Evolutionary conservation across 2,113 vertebrate genomes (phyloP).

Genomic region (Mohoua ochrocephala): DNA sequence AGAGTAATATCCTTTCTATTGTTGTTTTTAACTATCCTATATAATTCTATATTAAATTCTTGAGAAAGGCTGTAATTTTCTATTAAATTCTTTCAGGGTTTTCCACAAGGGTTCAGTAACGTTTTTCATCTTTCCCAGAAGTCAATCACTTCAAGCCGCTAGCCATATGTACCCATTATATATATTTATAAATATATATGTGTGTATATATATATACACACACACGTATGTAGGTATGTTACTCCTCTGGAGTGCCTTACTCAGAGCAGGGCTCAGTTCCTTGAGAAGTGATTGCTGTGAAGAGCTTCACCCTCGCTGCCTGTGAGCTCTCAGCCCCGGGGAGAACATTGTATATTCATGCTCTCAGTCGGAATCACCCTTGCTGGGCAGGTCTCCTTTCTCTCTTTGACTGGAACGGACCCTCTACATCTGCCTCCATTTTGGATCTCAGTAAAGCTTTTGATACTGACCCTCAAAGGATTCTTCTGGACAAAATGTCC

Average conservation of each 20-base stretch:
- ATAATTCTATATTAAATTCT: constrained; percentile 67
- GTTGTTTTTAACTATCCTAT: constrained; percentile 58
- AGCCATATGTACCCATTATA: background rate
- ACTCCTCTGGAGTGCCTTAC: background rate
- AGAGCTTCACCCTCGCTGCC: background rate
- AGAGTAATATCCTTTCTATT: constrained; percentile 59
- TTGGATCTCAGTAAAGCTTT: background rate
- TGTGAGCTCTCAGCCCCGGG: accelerated
- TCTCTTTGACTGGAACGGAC: background rate
- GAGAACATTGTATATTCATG: background rate
- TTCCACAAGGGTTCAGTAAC: constrained; percentile 39
- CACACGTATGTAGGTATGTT: background rate
- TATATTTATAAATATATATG: background rate
- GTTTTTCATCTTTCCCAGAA: constrained; percentile 45
- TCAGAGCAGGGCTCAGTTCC: background rate
- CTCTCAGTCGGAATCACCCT: background rate
- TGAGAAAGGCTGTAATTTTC: constrained; percentile 56
- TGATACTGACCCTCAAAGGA: background rate
- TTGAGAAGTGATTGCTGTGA: background rate
- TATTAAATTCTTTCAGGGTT: constrained; percentile 58
- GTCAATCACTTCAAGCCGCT: constrained; percentile 1
- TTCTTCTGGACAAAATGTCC: background rate
- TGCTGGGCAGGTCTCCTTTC: background rate
- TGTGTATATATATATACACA: accelerated
- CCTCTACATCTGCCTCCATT: background rate